Base-by-base conservation (phyloP, 2,797 vertebrate species). In the Pipistrellus pygmaeus region DNA sequence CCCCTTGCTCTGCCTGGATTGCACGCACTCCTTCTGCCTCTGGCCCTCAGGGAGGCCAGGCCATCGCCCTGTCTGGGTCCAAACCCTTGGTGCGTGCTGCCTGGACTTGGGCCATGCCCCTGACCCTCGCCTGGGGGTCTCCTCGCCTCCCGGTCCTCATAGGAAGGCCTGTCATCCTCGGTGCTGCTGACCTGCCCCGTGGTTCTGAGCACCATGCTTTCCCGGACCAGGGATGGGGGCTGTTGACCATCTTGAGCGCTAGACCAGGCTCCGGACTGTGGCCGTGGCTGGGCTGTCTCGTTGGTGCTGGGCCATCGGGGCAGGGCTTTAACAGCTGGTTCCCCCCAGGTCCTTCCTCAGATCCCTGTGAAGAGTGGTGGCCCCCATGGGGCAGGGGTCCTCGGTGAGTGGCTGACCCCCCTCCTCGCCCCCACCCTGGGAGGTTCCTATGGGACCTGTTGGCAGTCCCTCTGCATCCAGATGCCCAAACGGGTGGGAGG, bases 291-390 rank as follows among this genome's bases (percentile, higher is more conserved):
- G 60, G 88, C 69, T 89, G 7, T 85, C 69, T 66, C 51, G 30
- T 82, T 64, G 97, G 89, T 25, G 1, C 85, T 88, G 83, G 96
- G 93, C 77, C 6, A 0, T 41, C 53, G 92, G 83, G 89, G 86
- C 80, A 93, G 25, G 5, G 88, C 82, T 96, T 87, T 98, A 92
- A 97, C 88, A 90, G 93, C 80, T 78, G 75, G 97, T 88, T 93
- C 95, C 98, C 96, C 97, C 23, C 97, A 99, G 99, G 98, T 99
- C 88, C 98, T 99, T 73, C 99, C 99, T 98, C 98, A 99, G 98
- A 98, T 99, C 96, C 98, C 87, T 73, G 97, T 99, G 96, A 98
- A 98, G 85, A 97, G 98, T 5, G 99, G 99, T 97, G 99, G 99
- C 87, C 68, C 81, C 38, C 97, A 98, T 0, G 99, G 99, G 94